phyloP scores from a whole-genome alignment of 2,113 vertebrate species.

The Puntigrus tetrazona region DNA sequence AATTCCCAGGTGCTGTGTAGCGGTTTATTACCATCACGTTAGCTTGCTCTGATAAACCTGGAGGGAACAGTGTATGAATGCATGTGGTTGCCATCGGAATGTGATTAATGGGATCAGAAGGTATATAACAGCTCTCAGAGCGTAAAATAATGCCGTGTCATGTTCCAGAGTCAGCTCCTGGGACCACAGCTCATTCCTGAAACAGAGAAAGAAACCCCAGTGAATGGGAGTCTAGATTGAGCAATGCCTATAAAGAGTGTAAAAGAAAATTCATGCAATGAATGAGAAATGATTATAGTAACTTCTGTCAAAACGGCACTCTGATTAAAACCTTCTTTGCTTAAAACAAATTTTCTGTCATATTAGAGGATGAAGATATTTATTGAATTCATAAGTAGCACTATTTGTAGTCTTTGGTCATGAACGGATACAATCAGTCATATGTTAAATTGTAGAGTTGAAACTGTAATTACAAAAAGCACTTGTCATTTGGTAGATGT shows the following conservation, averaged over 20 bases:
- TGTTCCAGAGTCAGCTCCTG: neutral
- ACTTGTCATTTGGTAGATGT: neutral
- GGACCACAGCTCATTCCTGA: neutral
- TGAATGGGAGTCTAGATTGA: neutral
- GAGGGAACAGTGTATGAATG: conserved; percentile 68
- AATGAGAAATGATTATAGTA: neutral
- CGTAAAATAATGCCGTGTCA: neutral
- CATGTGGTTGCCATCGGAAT: conserved; percentile 73
- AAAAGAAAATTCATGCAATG: conserved; percentile 1
- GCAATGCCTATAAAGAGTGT: neutral
- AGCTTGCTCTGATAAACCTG: conserved; percentile 66
- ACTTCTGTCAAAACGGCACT: neutral
- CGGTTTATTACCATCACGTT: conserved; percentile 63
- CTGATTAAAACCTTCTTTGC: neutral
- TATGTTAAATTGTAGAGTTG: neutral
- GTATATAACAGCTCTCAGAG: neutral
- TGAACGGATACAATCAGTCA: neutral
- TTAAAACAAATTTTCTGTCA: neutral
- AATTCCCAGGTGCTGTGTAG: conserved; percentile 47
- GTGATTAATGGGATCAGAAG: conserved; percentile 56
- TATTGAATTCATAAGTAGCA: neutral
- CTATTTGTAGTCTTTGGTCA: neutral
- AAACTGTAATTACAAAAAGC: neutral
- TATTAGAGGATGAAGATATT: neutral
- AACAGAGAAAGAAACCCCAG: neutral